Base-by-base conservation (phyloP, 2,113 vertebrate genomes). In the Ceyx cyanopectus region DNA sequence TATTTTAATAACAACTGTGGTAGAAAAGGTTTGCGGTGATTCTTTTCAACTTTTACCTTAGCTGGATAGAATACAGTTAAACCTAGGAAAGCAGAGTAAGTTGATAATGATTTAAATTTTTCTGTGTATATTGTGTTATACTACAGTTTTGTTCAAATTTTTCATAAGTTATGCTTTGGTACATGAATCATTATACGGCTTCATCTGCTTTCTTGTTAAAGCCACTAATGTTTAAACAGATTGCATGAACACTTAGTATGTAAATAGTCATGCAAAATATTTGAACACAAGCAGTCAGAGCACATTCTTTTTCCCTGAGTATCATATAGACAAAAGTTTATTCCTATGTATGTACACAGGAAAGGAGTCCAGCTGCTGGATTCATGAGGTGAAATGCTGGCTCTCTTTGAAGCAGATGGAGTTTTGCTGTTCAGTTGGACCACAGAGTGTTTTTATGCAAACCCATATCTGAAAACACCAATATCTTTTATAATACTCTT, bases 261-360 rank as follows among this genome's bases (percentile, higher is more conserved):
- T 74, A 67, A 94, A 60, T 60, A 93, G 51, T 74, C 78, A 81
- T 85, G 60, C 60, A 89, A 91, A 93, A 82, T 91, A 93, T 89
- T 95, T 89, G 45, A 92, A 80, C 2, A 0, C 78, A 93, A 80
- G 75, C 60, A 80, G 79, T 91, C 74, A 79, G 74, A 89, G 23
- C 67, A 80, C 94, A 96, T 96, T 95, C 89, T 95, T 95, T 92
- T 91, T 87, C 72, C 46, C 81, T 93, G 89, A 95, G 56, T 89
- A 89, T 93, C 84, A 83, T 95, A 94, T 95, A 93, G 94, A 83
- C 72, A 77, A 74, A 90, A 91, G 60, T 95, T 96, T 93, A 91
- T 96, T 96, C 81, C 91, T 96, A 93, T 92, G 83, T 96, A 94
- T 94, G 91, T 96, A 92, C 91, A 92, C 60, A 94, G 56, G 60